Evolutionary conservation across 1,140 invertebrate genomes (phyloP), one percentile per base, ranked within the genome.

Genomic region (Drosophila nikananu): DNA sequence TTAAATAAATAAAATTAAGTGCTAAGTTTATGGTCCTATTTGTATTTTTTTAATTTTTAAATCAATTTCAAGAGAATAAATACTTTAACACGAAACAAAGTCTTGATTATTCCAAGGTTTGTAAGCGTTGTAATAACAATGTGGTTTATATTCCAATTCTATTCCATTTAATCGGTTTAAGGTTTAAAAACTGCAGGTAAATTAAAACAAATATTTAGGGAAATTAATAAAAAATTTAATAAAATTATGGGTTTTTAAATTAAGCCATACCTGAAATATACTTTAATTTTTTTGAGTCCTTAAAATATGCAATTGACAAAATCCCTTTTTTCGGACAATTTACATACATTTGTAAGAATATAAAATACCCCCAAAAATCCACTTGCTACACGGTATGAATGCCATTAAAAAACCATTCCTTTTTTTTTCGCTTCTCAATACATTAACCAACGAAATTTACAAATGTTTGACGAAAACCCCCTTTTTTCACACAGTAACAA

Each of bases 361-460:
- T 21, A 35, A 17, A 21, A 54, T 17, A 8, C 23, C 48, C 44
- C 27, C 9, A 1, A 39, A 23, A 46, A 46, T 9, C 5, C 25
- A 15, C 25, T 39, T 10, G 30, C 23, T 66, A 37, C 48, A 30
- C 25, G 44, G 35, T 52, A 66, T 54, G 52, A 66, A 51, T 57
- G 61, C 74, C 77, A 87, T 83, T 75, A 89, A 89, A 83, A 89
- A 81, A 61, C 64, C 72, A 78, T 83, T 83, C 76, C 46, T 67
- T 78, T 78, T 81, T 81, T 84, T 49, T 42, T 49, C 12, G 9
- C 77, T 81, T 75, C 74, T 70, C 59, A 75, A 65, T 75, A 58
- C 77, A 54, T 67, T 78, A 81, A 68, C 74, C 66, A 80, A 66
- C 68, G 25, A 59, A 49, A 62, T 49, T 60, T 41, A 25, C 46